These are phyloP conservation scores for Macrobrachium rosenbergii DNA, from an alignment of 1,140 invertebrate genomes.

Conservation along the genomic window DNA sequence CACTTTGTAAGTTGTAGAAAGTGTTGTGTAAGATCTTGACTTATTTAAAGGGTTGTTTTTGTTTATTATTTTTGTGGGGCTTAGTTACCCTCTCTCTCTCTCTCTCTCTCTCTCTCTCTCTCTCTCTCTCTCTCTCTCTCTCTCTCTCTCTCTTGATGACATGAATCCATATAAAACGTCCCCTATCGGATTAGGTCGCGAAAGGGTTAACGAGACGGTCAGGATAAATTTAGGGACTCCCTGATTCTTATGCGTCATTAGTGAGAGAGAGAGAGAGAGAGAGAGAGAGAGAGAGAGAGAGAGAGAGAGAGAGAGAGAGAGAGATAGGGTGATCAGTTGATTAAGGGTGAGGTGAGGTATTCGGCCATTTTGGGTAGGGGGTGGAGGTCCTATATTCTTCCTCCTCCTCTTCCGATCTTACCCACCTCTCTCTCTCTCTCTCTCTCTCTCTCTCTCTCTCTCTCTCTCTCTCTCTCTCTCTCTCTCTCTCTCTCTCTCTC, in stretches of 20 bases:
- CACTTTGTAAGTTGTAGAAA: no score
- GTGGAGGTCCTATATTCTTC: background rate
- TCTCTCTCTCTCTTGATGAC: background rate
- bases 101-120: slow-evolving; percentile 25
- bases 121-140: slow-evolving; percentile 6
- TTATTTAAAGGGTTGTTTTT: background rate
- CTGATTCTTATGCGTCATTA: background rate
- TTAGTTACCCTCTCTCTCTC: background rate
- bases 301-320: background rate
- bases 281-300: slow-evolving; percentile 29
- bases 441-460: background rate
- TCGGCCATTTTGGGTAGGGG: no score
- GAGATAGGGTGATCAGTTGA: background rate
- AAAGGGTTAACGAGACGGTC: no score
- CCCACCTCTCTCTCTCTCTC: background rate
- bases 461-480: slow-evolving; percentile 23
- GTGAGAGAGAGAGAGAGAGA: slow-evolving; percentile 6
- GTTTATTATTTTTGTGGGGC: background rate
- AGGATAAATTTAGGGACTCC: no score
- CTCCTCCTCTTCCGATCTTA: background rate
- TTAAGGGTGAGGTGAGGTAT: background rate
- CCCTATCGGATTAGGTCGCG: no score
- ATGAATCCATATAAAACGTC: no score
- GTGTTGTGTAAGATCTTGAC: background rate
- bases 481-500: no score